Conservation (phyloP, 2,797 vertebrate genomes). For the Sebastes nivosus region DNA sequence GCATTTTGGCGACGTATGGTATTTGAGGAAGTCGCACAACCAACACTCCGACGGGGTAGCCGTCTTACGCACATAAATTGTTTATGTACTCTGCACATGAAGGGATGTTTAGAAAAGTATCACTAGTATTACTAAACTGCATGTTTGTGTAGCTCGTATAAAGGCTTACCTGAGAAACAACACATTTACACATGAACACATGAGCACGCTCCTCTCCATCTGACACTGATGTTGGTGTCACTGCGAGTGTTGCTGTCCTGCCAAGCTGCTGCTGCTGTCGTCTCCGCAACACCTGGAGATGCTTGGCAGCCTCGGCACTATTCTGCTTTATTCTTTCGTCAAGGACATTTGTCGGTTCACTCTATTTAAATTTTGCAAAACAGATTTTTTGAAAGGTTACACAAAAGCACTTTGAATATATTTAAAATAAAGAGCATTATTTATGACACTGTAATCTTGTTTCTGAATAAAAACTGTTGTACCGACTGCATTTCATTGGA, state of each 20-base stretch:
- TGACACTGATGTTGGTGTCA: slow-evolving; percentile 11
- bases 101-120: background rate
- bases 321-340: background rate
- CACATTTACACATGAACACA: background rate
- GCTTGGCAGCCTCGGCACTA: slow-evolving; percentile 22
- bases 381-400: background rate
- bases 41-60: background rate
- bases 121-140: background rate
- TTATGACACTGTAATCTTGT: background rate
- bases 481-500: background rate
- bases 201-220: background rate
- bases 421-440: background rate
- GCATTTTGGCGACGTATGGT: background rate
- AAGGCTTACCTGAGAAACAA: background rate
- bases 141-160: background rate
- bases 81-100: background rate
- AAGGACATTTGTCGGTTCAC: background rate
- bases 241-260: slow-evolving; percentile 8
- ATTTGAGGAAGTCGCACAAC: background rate
- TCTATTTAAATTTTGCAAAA: background rate
- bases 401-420: background rate
- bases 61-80: fast-evolving
- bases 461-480: background rate
- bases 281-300: slow-evolving; percentile 34
- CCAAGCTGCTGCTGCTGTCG: slow-evolving; percentile 14